Percentiles rank a stretch among this genome's conserved stretches.
Evolutionary conservation across 1,140 invertebrate genomes (phyloP).

Genomic region (Riptortus pedestris): DNA sequence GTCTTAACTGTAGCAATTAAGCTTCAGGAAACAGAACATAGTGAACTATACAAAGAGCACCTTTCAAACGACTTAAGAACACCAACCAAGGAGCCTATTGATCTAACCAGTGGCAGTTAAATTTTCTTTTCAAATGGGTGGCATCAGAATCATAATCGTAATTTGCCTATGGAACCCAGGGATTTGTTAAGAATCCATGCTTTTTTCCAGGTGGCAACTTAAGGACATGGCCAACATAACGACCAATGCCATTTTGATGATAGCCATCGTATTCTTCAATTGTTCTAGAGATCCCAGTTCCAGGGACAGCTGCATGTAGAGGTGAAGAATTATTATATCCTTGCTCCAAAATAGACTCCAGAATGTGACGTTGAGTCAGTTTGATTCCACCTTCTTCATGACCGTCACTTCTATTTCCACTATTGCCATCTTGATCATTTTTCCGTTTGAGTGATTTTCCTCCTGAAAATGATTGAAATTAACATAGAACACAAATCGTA

Average conservation of each 20-base stretch:
- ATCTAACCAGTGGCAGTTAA: slow-evolving; percentile 30
- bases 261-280: slow-evolving; percentile 26
- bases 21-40: slow-evolving; percentile 29
- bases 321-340: slow-evolving; percentile 21
- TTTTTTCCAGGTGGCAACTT: slow-evolving; percentile 24
- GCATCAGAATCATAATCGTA: slow-evolving; percentile 24
- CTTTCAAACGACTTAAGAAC: slow-evolving; percentile 33
- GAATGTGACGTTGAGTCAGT: too few species aligned
- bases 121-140: slow-evolving; percentile 28
- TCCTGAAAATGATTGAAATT: slow-evolving; percentile 18
- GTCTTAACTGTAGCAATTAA: slow-evolving; percentile 20
- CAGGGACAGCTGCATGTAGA: slow-evolving; percentile 28
- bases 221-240: slow-evolving; percentile 28
- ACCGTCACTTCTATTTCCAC: slow-evolving; percentile 26
- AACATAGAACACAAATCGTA: too few species aligned
- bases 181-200: slow-evolving; percentile 10
- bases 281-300: slow-evolving; percentile 26
- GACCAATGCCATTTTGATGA: slow-evolving; percentile 28
- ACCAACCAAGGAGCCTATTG: slow-evolving; percentile 32
- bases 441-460: slow-evolving; percentile 20
- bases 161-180: slow-evolving; percentile 15
- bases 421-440: slow-evolving; percentile 25
- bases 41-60: slow-evolving; percentile 32
- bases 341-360: slow-evolving; percentile 16
- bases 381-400: slow-evolving; percentile 26